Evolutionary conservation across 2,113 vertebrate genomes (phyloP).

Genomic region (Vanacampus margaritifer): DNA sequence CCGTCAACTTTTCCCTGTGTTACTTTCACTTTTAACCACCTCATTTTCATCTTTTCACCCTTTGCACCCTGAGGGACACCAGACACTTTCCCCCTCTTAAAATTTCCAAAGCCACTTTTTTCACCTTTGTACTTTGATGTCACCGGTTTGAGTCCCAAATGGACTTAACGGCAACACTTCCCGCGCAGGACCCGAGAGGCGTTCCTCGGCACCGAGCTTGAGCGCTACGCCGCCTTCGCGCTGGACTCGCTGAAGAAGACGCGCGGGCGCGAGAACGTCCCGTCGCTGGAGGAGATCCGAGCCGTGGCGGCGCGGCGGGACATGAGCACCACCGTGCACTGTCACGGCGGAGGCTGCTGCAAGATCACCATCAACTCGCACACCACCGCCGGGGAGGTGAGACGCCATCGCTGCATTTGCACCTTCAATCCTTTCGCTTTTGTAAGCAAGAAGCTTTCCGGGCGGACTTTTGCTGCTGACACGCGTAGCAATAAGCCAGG

Average conservation of each 20-base stretch:
- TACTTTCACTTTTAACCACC: no score
- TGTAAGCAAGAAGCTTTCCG: no score
- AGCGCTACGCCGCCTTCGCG: conserved; percentile 83
- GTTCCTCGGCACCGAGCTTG: conserved; percentile 86
- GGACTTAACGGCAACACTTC: not conserved
- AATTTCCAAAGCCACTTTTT: no score
- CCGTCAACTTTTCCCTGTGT: no score
- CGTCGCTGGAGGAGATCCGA: conserved; percentile 88
- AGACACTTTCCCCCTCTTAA: no score
- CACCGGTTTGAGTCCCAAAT: not conserved
- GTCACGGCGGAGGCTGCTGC: conserved; percentile 94
- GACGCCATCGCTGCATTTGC: conserved; percentile 5
- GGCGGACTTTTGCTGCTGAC: no score
- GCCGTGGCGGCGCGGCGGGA: conserved; percentile 86
- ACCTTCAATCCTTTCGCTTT: no score
- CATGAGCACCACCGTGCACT: conserved; percentile 90
- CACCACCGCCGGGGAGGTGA: conserved; percentile 95
- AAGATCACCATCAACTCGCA: conserved; percentile 95
- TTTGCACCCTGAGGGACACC: no score
- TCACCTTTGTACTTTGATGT: no score
- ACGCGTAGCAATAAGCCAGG: no score
- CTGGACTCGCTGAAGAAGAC: conserved; percentile 88
- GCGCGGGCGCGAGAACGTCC: conserved; percentile 87
- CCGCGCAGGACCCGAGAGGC: conserved; percentile 81
- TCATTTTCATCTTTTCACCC: no score